A percentile compares a stretch with the other conserved stretches of the same genome.
Conservation (phyloP, 2,797 vertebrate species). For the Spinus pinus region DNA sequence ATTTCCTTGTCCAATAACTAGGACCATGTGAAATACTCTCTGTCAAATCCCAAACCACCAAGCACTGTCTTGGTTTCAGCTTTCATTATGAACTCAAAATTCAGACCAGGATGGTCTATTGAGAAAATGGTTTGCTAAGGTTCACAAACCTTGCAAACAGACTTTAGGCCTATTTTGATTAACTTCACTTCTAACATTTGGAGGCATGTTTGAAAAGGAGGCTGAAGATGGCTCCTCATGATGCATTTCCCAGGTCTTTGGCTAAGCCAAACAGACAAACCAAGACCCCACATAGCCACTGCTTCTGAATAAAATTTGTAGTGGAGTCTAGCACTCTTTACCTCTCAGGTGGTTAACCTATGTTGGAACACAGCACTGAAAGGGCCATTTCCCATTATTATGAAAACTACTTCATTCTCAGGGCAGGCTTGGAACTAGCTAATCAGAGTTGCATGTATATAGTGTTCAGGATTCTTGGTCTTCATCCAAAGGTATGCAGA, state of each 20-base stretch:
- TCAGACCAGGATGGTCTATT: constrained; percentile 34
- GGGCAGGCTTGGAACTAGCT: background rate
- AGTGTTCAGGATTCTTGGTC: constrained; percentile 30
- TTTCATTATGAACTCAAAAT: constrained; percentile 43
- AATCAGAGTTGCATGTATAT: constrained; percentile 3
- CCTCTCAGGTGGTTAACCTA: constrained; percentile 2
- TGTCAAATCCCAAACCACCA: constrained; percentile 58
- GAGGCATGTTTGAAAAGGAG: background rate
- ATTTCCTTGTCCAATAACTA: constrained; percentile 41
- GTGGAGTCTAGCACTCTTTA: background rate
- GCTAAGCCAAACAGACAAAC: background rate
- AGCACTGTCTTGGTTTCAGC: constrained; percentile 46
- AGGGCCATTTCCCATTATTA: constrained; percentile 4
- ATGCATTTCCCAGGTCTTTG: constrained; percentile 4
- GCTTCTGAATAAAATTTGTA: background rate
- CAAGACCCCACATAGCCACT: background rate
- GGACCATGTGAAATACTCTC: constrained; percentile 47
- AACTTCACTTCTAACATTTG: background rate
- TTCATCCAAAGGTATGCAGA: constrained; percentile 15
- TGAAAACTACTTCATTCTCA: background rate
- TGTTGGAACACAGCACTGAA: background rate
- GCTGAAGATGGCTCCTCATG: background rate
- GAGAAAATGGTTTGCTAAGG: constrained; percentile 19
- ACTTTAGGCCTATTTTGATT: constrained; percentile 19
- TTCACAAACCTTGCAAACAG: constrained; percentile 28